A percentile compares a stretch with the other conserved stretches of the same genome.
These are phyloP conservation scores for Leuciscus idus DNA, from an alignment of 2,113 vertebrate species.

Conservation along the genomic window DNA sequence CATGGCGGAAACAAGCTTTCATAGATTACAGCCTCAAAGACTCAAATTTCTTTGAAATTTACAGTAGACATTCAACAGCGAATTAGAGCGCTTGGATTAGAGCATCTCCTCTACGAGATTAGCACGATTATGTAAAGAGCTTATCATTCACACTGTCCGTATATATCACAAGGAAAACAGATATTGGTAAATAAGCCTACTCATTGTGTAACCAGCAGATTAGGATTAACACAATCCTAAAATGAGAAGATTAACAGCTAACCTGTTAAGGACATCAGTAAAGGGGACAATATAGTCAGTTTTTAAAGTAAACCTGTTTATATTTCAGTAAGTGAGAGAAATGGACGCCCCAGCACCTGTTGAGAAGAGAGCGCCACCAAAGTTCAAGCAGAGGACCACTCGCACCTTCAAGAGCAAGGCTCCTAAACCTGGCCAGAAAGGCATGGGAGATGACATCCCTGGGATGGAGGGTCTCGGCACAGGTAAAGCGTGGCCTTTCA, in stretches of 20 bases:
- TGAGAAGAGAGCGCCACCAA: slow-evolving; percentile 70
- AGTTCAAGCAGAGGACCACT: slow-evolving; percentile 70
- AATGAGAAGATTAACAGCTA: background rate
- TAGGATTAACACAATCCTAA: slow-evolving; percentile 10
- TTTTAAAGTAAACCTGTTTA: background rate
- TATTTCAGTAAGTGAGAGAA: background rate
- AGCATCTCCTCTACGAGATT: background rate
- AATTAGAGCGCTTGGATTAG: background rate
- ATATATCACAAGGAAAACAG: background rate
- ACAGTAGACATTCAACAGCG: background rate
- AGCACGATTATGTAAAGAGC: slow-evolving; percentile 27
- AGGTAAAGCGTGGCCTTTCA: slow-evolving; percentile 63
- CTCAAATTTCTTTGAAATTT: background rate
- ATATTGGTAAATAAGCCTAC: background rate
- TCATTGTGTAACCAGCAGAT: slow-evolving; percentile 8
- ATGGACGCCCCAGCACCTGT: slow-evolving; percentile 51
- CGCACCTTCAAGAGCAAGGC: slow-evolving; percentile 72
- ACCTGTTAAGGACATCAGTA: background rate
- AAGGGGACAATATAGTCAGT: background rate
- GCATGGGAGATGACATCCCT: slow-evolving; percentile 93
- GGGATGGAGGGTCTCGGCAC: slow-evolving; percentile 95
- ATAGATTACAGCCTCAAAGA: background rate
- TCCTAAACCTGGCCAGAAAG: slow-evolving; percentile 63
- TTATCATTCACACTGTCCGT: slow-evolving; percentile 22
- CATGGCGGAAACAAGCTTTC: too few species aligned